These are phyloP conservation scores for Falcunculus frontatus DNA, from an alignment of 2,113 vertebrate genomes.

Conservation along the genomic window DNA sequence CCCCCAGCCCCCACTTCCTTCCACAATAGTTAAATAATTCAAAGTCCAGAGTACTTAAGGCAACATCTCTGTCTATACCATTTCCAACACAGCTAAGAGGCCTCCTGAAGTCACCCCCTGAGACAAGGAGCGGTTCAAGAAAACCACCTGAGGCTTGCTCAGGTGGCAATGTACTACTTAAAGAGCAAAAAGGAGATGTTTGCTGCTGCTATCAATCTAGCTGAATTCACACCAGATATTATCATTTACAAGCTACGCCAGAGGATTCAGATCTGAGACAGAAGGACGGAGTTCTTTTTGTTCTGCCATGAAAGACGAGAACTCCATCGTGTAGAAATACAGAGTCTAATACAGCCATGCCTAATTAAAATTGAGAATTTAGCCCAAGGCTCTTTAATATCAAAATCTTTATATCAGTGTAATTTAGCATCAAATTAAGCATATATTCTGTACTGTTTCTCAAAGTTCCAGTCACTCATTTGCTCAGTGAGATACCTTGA, in stretches of 20 bases:
- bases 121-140: neutral
- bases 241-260: neutral
- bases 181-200: neutral
- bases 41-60: conserved; percentile 13
- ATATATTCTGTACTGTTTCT: neutral
- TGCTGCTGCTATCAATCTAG: neutral
- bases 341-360: neutral
- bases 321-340: neutral
- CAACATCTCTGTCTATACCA: neutral
- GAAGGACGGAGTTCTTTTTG: neutral
- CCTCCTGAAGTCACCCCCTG: conserved; percentile 22
- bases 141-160: conserved; percentile 26
- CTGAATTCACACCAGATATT: conserved; percentile 1
- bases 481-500: neutral
- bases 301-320: neutral
- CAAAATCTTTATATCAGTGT: neutral
- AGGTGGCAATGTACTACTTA: neutral
- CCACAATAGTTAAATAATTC: conserved; percentile 49
- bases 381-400: neutral
- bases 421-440: neutral
- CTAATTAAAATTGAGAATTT: neutral
- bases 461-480: neutral
- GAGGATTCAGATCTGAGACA: neutral
- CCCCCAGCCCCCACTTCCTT: conserved; percentile 18
- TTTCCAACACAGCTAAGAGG: conserved; percentile 1